Conservation (phyloP, 2,797 vertebrate species). For the Sebastes dallii region DNA sequence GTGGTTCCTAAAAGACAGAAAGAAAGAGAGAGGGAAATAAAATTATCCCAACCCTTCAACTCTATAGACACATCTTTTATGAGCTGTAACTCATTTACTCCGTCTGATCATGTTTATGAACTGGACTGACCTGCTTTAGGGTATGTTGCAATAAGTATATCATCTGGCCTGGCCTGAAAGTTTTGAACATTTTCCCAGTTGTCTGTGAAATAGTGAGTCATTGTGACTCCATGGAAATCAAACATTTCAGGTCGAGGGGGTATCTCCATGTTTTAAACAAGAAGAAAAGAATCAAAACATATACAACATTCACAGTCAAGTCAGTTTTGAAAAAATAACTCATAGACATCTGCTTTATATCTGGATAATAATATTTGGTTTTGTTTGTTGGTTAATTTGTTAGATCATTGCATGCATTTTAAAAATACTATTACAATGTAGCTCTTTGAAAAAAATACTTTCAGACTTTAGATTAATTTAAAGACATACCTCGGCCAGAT, state of each 20-base stretch:
- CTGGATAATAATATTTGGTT: not conserved
- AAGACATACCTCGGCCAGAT: not conserved
- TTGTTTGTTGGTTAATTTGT: not conserved
- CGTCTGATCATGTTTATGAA: not conserved
- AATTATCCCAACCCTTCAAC: not conserved
- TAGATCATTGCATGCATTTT: not conserved
- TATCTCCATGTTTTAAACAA: not conserved
- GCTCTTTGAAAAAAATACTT: not conserved
- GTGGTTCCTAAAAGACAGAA: slow-evolving; percentile 65
- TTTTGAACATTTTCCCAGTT: slow-evolving; percentile 77
- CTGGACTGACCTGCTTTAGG: slow-evolving; percentile 74
- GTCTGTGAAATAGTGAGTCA: slow-evolving; percentile 65
- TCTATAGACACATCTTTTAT: not conserved
- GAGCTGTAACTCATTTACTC: not conserved
- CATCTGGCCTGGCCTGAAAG: slow-evolving; percentile 77
- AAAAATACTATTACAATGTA: not conserved
- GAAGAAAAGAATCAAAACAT: not conserved
- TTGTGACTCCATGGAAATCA: slow-evolving; percentile 70
- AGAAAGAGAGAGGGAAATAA: not conserved
- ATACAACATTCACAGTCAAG: not conserved
- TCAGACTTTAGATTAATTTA: not conserved
- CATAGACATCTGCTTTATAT: not conserved
- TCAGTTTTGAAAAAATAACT: not conserved
- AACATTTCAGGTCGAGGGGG: not conserved
- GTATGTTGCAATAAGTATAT: slow-evolving; percentile 76